Percentiles rank a stretch among this genome's conserved stretches.
Conservation (phyloP, 2,797 vertebrate genomes). For the Eutrigla gurnardus region DNA sequence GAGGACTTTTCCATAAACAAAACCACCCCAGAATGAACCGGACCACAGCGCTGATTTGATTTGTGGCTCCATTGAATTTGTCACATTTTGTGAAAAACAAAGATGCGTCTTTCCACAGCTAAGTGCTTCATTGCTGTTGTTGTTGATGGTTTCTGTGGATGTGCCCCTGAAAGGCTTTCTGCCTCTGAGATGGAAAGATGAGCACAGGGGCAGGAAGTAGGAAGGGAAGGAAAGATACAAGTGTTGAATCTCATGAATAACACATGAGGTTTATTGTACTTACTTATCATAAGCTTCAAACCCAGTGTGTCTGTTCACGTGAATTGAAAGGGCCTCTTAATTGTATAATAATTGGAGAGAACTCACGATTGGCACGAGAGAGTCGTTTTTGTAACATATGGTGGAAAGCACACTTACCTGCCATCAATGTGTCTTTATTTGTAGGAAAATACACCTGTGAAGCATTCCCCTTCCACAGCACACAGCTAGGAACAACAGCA, state of each 20-base stretch:
- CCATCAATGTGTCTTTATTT: background rate
- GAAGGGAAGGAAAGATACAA: constrained; percentile 67
- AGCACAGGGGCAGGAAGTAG: constrained; percentile 71
- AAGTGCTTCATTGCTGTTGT: constrained; percentile 77
- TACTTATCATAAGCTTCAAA: constrained; percentile 62
- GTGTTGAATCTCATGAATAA: constrained; percentile 82
- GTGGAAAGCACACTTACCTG: background rate
- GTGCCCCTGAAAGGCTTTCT: constrained; percentile 80
- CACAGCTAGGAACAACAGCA: too few species aligned
- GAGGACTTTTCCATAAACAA: constrained; percentile 20
- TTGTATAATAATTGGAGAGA: constrained; percentile 9
- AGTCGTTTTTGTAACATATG: constrained; percentile 3
- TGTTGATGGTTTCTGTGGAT: constrained; percentile 68
- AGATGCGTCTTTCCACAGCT: constrained; percentile 63
- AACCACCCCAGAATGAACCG: constrained; percentile 25
- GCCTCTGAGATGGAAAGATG: constrained; percentile 81
- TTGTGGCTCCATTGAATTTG: constrained; percentile 78
- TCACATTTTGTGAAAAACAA: constrained; percentile 75
- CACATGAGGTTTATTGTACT: constrained; percentile 71
- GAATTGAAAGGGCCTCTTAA: constrained; percentile 19
- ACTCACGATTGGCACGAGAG: background rate
- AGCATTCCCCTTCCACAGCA: background rate
- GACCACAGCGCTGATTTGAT: constrained; percentile 66
- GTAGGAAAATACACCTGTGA: background rate
- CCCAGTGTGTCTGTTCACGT: constrained; percentile 14